phyloP scores from a whole-genome alignment of 2,888 invertebrate genomes.

The Euphydryas editha region DNA sequence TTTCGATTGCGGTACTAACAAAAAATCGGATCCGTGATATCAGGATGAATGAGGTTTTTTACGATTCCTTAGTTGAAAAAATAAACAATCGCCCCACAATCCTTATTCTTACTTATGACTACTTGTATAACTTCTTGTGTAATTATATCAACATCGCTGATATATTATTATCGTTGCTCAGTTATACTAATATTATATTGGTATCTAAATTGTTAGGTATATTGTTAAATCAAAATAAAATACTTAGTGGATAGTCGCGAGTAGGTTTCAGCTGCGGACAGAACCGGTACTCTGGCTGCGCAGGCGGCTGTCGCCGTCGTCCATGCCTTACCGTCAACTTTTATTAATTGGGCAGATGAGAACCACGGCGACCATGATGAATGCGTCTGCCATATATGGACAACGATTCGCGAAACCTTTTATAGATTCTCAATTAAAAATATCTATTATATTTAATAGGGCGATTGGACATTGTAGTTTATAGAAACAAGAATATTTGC shows the following conservation, averaged over 20 bases:
- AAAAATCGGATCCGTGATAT: slow-evolving; percentile 36
- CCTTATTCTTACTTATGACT: neutral
- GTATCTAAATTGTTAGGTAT: slow-evolving; percentile 39
- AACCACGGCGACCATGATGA: slow-evolving; percentile 79
- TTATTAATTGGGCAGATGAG: slow-evolving; percentile 84
- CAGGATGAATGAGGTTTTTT: slow-evolving; percentile 28
- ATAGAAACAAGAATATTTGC: slow-evolving; percentile 81
- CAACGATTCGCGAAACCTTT: slow-evolving; percentile 80
- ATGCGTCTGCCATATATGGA: slow-evolving; percentile 78
- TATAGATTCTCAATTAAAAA: slow-evolving; percentile 84
- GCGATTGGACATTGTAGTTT: slow-evolving; percentile 71
- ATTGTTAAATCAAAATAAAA: slow-evolving; percentile 82
- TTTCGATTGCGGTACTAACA: slow-evolving; percentile 44
- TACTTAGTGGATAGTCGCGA: slow-evolving; percentile 61
- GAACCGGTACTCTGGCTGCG: slow-evolving; percentile 71
- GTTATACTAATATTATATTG: neutral
- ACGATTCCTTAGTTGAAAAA: neutral
- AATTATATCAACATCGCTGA: neutral
- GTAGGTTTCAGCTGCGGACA: slow-evolving; percentile 73
- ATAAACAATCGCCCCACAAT: neutral
- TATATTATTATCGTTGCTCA: neutral
- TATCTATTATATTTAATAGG: slow-evolving; percentile 82
- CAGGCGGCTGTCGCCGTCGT: slow-evolving; percentile 65
- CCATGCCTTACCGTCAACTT: slow-evolving; percentile 80
- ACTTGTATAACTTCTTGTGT: neutral